These are phyloP conservation scores for Bombus soroeensis DNA, from an alignment of 1,140 invertebrate species.

Conservation along the genomic window DNA sequence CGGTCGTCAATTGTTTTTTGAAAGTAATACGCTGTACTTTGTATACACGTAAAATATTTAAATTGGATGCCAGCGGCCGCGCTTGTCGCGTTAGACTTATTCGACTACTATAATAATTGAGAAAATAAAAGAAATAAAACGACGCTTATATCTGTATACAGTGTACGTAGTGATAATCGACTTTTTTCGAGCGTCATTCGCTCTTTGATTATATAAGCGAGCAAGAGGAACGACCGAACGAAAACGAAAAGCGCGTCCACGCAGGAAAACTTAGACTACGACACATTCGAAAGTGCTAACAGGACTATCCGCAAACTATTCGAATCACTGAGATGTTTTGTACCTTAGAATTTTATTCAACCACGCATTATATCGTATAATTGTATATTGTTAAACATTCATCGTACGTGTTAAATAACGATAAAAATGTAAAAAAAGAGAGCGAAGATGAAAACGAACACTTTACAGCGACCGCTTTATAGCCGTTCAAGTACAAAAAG, in stretches of 20 bases:
- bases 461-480: background rate
- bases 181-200: background rate
- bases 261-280: background rate
- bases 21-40: constrained; percentile 81
- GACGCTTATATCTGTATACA: constrained; percentile 57
- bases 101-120: constrained; percentile 49
- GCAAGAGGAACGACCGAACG: constrained; percentile 28
- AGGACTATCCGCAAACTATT: background rate
- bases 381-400: background rate
- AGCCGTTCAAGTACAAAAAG: background rate
- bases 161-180: constrained; percentile 28
- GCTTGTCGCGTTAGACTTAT: constrained; percentile 60
- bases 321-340: constrained; percentile 9
- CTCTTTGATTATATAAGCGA: background rate
- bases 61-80: constrained; percentile 66
- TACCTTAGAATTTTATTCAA: constrained; percentile 10
- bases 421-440: background rate
- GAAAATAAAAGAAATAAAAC: constrained; percentile 5
- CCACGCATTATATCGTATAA: background rate
- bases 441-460: background rate
- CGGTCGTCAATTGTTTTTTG: constrained; percentile 83
- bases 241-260: constrained; percentile 12
- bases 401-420: background rate
- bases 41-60: constrained; percentile 74
- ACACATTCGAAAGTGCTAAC: background rate